Percentiles rank a stretch among this genome's conserved stretches.
phyloP scores from a whole-genome alignment of 2,888 invertebrate genomes.

The Aspidiotus rigidus region DNA sequence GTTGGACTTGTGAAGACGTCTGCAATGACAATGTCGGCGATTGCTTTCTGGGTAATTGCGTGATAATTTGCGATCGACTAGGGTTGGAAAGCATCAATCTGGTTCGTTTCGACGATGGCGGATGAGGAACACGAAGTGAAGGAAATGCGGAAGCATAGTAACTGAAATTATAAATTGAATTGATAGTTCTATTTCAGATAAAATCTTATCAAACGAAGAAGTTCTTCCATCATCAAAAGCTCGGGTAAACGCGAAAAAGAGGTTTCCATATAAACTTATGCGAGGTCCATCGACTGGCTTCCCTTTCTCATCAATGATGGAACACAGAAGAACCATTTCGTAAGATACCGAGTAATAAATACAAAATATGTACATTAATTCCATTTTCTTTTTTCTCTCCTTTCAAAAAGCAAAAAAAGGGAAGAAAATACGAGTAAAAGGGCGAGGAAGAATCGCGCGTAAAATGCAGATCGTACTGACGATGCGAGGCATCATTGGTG shows the following conservation, averaged over 20 bases:
- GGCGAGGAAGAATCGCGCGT: background rate
- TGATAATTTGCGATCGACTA: slow-evolving; percentile 26
- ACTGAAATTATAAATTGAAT: background rate
- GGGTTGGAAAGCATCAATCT: slow-evolving; percentile 29
- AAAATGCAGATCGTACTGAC: background rate
- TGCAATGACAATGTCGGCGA: slow-evolving; percentile 25
- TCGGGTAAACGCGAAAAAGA: no score
- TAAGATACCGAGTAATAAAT: background rate
- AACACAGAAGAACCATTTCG: slow-evolving; percentile 1
- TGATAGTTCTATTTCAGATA: background rate
- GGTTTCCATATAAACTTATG: no score
- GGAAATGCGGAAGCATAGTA: slow-evolving; percentile 29
- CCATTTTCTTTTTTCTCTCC: background rate
- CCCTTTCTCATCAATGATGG: background rate
- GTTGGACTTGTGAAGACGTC: slow-evolving; percentile 18
- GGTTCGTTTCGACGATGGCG: slow-evolving; percentile 31
- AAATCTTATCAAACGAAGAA: background rate
- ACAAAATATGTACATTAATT: background rate
- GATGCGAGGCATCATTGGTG: background rate
- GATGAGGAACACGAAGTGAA: slow-evolving; percentile 23
- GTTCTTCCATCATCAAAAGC: no score
- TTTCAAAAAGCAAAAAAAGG: background rate
- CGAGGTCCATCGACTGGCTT: no score
- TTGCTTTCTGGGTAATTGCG: slow-evolving; percentile 28
- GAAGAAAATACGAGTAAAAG: background rate